Percentiles rank a stretch among this genome's conserved stretches.
These are phyloP conservation scores for Gambusia yucatana DNA, from an alignment of 2,797 vertebrate species.

Conservation along the genomic window DNA sequence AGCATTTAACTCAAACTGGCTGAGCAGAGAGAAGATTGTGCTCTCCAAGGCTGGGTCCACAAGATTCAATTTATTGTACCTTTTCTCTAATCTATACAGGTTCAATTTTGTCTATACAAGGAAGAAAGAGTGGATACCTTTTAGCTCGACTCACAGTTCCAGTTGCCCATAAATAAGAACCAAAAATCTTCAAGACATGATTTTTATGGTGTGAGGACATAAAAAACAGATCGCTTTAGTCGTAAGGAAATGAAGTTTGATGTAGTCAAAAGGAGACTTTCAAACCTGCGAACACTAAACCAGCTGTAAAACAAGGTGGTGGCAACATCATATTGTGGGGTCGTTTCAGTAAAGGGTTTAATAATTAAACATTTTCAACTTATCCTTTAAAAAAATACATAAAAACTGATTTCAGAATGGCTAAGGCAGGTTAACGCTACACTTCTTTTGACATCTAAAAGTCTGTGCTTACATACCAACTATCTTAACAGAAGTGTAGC, in stretches of 20 bases:
- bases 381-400: neutral
- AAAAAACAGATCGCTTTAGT: neutral
- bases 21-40: constrained; percentile 1
- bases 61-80: neutral
- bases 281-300: neutral
- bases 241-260: neutral
- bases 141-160: neutral
- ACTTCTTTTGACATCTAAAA: neutral
- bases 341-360: neutral
- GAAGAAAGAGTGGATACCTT: neutral
- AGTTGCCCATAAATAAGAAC: neutral
- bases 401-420: neutral
- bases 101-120: neutral
- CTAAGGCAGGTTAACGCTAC: too few relatives aligned
- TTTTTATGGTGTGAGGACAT: neutral
- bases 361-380: neutral
- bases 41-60: neutral
- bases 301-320: neutral
- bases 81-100: neutral
- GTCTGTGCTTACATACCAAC: neutral
- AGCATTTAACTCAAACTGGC: constrained; percentile 59
- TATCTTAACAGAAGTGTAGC: neutral
- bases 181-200: neutral
- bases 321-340: neutral
- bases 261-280: neutral